Conservation (phyloP, 2,797 vertebrate species). For the Streptopelia turtur region DNA sequence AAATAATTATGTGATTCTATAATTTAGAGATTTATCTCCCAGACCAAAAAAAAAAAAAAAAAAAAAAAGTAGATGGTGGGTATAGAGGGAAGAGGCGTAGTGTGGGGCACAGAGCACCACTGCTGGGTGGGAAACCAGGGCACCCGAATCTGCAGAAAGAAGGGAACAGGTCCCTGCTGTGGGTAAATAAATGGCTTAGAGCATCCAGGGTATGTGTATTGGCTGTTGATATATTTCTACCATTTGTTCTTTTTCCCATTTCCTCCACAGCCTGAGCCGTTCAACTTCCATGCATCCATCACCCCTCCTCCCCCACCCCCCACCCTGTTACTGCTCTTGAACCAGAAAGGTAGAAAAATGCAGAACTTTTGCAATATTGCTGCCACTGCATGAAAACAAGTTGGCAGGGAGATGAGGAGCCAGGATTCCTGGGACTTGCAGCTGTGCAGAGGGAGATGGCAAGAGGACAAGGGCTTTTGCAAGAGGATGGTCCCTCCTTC, state of each 20-base stretch:
- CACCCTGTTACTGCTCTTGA: too few relatives aligned
- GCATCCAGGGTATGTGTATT: neutral
- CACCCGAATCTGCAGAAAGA: neutral
- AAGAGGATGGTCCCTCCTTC: neutral
- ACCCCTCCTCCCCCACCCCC: too few relatives aligned
- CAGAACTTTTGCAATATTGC: neutral
- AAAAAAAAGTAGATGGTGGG: neutral
- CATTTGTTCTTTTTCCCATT: neutral
- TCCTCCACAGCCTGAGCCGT: neutral
- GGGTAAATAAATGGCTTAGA: neutral
- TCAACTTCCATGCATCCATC: neutral
- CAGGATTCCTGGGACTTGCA: neutral
- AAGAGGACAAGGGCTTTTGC: accelerated
- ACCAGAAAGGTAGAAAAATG: neutral
- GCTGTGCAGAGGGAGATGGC: neutral
- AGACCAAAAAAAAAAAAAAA: neutral
- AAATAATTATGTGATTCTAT: too few relatives aligned
- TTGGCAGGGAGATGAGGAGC: neutral
- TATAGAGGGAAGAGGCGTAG: neutral
- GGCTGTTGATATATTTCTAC: accelerated
- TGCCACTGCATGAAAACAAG: neutral
- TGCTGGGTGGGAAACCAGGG: neutral
- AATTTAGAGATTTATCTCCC: neutral
- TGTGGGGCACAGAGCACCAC: neutral
- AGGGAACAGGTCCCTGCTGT: neutral